Evolutionary conservation across 2,797 vertebrate genomes (phyloP).

Genomic region (Gobionotothen gibberifrons): DNA sequence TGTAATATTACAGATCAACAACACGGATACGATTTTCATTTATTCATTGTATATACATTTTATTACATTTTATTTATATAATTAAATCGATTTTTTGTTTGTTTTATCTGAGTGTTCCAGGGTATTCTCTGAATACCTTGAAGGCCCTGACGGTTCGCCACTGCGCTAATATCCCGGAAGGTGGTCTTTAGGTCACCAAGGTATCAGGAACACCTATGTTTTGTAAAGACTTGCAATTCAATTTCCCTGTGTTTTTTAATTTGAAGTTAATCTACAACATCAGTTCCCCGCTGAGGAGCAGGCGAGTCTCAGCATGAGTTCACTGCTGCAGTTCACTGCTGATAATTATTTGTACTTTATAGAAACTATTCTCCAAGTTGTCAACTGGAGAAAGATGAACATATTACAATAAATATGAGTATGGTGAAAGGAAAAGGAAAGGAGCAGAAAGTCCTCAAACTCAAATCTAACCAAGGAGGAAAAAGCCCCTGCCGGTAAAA

Average conservation of each 20-base stretch:
- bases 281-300: neutral
- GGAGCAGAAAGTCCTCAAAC: slow-evolving; percentile 1
- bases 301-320: neutral
- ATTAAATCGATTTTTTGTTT: too few species aligned
- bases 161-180: too few species aligned
- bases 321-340: too few species aligned
- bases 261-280: neutral
- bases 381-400: slow-evolving; percentile 11
- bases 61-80: too few species aligned
- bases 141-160: too few species aligned
- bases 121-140: too few species aligned
- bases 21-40: too few species aligned
- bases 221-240: too few species aligned
- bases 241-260: too few species aligned
- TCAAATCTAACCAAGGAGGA: slow-evolving; percentile 13
- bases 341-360: neutral
- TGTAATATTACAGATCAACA: too few species aligned
- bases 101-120: too few species aligned
- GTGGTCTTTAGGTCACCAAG: neutral
- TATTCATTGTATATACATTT: too few species aligned
- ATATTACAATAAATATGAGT: slow-evolving; percentile 6
- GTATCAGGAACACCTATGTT: neutral
- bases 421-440: slow-evolving; percentile 15
- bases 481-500: slow-evolving; percentile 3
- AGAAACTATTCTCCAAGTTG: neutral